Base-by-base conservation (phyloP, 2,113 vertebrate species). In the Periophthalmus modestus region DNA sequence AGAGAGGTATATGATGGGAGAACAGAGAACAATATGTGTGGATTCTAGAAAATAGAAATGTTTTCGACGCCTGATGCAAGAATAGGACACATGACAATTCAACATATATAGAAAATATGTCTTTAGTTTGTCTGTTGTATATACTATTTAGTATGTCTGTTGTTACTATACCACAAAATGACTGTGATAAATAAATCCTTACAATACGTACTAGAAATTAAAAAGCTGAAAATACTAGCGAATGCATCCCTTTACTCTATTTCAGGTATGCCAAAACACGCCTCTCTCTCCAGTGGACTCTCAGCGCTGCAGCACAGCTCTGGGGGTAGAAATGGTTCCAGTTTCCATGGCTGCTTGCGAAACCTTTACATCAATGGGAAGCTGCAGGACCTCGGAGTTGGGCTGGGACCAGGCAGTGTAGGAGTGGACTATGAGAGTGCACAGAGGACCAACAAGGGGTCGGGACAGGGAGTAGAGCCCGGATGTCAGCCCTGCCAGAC, bases 401-500 rank as follows among this genome's bases (percentile, higher is more conserved):
- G 97, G 48, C 93, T 93, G 23, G 90, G 95, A 78, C 94, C 94
- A 84, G 95, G 11, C 92, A 93, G 15, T 92, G 94, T 82, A 33
- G 74, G 24, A 21, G 43, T n/a, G 1, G 80, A 72, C 52, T 71
- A 80, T 15, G 83, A 65, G 39, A 68, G 68, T 2, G 33, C 78
- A 5, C 88, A 75, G 75, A 81, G 82, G 75, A 70, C 59, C 19
- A 16, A 52, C 72, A 92, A 91, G 58, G 94, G 93, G 43, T 95
- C 96, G n/a, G 92, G 96, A 79, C 96, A 95, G 70, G 97, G 98
- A 62, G 96, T 99, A 68, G 91, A 98, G 63, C 96, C 97, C 0
- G 98, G 98, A 3, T 99, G 98, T 19, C 96, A 98, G 88, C 96
- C 96, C 0, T 99, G 98, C 71, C 96, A 97, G 81, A 95, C 93